Evolutionary conservation across 2,888 invertebrate genomes (phyloP).

Genomic region (Druceiella hillmani): DNA sequence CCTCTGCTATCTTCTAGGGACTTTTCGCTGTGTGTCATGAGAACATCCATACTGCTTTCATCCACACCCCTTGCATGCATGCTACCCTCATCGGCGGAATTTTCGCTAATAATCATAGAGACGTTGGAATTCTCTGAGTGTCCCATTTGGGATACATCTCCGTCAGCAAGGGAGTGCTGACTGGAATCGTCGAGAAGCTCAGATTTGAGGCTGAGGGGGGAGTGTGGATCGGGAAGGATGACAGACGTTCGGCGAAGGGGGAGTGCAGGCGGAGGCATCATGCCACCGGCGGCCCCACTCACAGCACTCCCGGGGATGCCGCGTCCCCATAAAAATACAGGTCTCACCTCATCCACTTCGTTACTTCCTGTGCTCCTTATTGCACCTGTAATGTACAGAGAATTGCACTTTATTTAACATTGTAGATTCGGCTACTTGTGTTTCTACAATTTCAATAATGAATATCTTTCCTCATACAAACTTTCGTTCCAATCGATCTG

Average conservation of each 20-base stretch:
- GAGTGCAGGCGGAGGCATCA: constrained; percentile 65
- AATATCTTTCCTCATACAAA: too few species aligned
- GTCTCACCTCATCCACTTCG: constrained; percentile 32
- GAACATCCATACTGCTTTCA: not conserved
- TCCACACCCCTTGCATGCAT: constrained; percentile 24
- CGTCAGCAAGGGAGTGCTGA: constrained; percentile 53
- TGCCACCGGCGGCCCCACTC: constrained; percentile 39
- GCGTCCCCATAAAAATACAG: constrained; percentile 34
- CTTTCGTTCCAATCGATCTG: too few species aligned
- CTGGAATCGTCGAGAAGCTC: constrained; percentile 69
- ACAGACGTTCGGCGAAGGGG: constrained; percentile 59
- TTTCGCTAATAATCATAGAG: constrained; percentile 28
- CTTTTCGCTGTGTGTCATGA: too few species aligned
- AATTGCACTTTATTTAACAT: too few species aligned
- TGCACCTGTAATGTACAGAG: too few species aligned
- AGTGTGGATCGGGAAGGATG: constrained; percentile 53
- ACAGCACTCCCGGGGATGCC: constrained; percentile 12
- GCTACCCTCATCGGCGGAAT: constrained; percentile 34
- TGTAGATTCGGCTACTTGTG: too few species aligned
- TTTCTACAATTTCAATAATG: too few species aligned
- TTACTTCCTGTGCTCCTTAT: not conserved
- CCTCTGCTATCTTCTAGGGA: too few species aligned
- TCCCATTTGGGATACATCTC: constrained; percentile 22
- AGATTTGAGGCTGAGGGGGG: constrained; percentile 54
- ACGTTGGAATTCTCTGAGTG: constrained; percentile 29